phyloP scores from a whole-genome alignment of 2,888 invertebrate genomes.

The Pocota personata region DNA sequence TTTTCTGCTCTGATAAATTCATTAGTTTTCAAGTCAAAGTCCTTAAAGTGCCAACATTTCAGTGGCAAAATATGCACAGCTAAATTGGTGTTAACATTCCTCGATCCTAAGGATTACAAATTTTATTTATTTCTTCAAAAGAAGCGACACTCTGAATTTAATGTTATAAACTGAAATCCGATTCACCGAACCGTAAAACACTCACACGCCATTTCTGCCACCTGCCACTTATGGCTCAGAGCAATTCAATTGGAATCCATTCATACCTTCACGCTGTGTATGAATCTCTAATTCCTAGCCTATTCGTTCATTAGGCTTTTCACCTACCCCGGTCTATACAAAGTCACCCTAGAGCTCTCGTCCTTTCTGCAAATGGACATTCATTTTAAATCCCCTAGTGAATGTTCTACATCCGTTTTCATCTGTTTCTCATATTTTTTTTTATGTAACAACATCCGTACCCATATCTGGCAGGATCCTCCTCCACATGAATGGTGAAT shows the following conservation, averaged over 20 bases:
- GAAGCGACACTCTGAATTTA: neutral
- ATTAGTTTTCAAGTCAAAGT: no score
- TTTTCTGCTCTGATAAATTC: no score
- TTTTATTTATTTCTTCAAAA: neutral
- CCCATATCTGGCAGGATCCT: neutral
- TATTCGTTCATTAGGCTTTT: neutral
- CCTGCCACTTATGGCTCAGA: neutral
- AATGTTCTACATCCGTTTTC: slow-evolving; percentile 19
- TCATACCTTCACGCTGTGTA: neutral
- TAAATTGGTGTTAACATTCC: neutral
- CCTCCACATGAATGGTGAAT: slow-evolving; percentile 45
- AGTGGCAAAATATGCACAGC: no score
- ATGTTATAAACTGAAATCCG: neutral
- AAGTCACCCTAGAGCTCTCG: slow-evolving; percentile 17
- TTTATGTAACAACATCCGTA: neutral
- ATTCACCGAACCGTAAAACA: neutral
- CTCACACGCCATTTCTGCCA: neutral
- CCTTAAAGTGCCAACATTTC: no score
- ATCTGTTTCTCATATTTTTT: slow-evolving; percentile 19
- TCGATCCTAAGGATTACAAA: neutral
- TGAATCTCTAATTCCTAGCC: slow-evolving; percentile 13
- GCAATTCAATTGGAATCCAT: slow-evolving; percentile 33
- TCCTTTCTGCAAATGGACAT: slow-evolving; percentile 43
- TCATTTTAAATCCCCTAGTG: slow-evolving; percentile 35
- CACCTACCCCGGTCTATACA: neutral